Evolutionary conservation across 2,888 invertebrate species (phyloP), one percentile per base, ranked within the genome.

Genomic region (Eilema griseolum): DNA sequence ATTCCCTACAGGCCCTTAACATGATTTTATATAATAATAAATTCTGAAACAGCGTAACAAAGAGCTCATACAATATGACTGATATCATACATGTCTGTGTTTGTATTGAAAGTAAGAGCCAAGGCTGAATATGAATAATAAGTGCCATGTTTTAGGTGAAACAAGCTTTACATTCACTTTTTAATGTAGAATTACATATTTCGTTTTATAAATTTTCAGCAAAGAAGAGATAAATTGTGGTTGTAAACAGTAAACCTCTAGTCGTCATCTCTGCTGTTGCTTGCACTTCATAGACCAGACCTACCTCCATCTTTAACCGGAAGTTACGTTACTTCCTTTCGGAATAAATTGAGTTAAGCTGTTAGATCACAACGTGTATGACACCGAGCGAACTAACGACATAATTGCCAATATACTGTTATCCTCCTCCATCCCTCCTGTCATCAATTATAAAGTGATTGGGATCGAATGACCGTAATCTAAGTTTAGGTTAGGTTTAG

Each of bases 71-170:
- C 57, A 57, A 23, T 56, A 23, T 56, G 23, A 23, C 56, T 23
- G 10, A 23, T 23, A 12, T 12, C 33, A 28, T 28, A 5, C 5
- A 37, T 37, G 33, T 4, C 57, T 11, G 56, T 23, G 24, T 24
- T 57, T 57, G 23, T 24, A 57, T 57, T 57, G 24, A 24, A 57
- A 57, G 57, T 14, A 24, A 24, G 24, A 57, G 14, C 57, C 57
- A 24, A 24, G 57, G 57, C 57, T 57, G 57, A 57, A 24, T 57
- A 24, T 57, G 57, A 57, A 57, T 57, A 57, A 57, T 57, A 24
- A 57, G 24, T 57, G 23, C n/a, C 12, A 24, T 57, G 24, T 24
- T 57, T 57, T 20, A 46, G 20, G 46, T 7, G 46, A 20, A 16
- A 16, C 41, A 41, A 16, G 41, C 16, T 41, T 41, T 4, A 41